Evolutionary conservation across 1,140 invertebrate genomes (phyloP).

Genomic region (Marisa cornuarietis): DNA sequence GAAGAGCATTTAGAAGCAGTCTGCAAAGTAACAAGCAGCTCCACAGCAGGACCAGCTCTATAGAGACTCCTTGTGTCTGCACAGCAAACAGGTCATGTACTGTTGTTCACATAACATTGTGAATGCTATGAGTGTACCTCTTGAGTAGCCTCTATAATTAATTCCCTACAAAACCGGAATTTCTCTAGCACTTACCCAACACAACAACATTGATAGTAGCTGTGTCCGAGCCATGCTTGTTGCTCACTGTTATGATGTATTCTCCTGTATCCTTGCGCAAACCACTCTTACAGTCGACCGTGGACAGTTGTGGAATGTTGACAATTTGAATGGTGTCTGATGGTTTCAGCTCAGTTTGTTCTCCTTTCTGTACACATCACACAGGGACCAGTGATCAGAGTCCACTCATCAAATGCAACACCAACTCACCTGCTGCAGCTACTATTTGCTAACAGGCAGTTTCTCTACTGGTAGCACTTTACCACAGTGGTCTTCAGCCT

Average conservation of each 20-base stretch:
- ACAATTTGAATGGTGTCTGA: constrained; percentile 41
- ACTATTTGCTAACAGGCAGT: too few relatives aligned
- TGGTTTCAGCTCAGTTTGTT: constrained; percentile 34
- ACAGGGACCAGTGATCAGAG: constrained; percentile 9
- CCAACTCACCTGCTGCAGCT: too few relatives aligned
- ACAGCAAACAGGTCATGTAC: neutral
- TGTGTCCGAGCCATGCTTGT: constrained; percentile 93
- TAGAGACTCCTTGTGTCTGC: neutral
- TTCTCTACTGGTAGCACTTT: too few relatives aligned
- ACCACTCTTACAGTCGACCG: constrained; percentile 88
- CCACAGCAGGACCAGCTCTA: neutral
- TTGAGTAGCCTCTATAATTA: too few relatives aligned
- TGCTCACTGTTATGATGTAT: constrained; percentile 93
- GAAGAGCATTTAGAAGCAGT: too few relatives aligned
- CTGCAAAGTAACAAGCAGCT: neutral
- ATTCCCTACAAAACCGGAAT: too few relatives aligned
- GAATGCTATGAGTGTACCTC: too few relatives aligned
- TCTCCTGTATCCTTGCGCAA: constrained; percentile 92
- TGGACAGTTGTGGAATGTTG: constrained; percentile 43
- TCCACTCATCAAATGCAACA: too few relatives aligned
- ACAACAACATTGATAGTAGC: constrained; percentile 96
- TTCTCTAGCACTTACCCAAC: constrained; percentile 72
- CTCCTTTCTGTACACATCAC: constrained; percentile 42
- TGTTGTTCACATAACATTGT: too few relatives aligned
- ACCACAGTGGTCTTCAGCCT: too few relatives aligned